Conservation (phyloP, 2,888 invertebrate species). For the Leucania comma region DNA sequence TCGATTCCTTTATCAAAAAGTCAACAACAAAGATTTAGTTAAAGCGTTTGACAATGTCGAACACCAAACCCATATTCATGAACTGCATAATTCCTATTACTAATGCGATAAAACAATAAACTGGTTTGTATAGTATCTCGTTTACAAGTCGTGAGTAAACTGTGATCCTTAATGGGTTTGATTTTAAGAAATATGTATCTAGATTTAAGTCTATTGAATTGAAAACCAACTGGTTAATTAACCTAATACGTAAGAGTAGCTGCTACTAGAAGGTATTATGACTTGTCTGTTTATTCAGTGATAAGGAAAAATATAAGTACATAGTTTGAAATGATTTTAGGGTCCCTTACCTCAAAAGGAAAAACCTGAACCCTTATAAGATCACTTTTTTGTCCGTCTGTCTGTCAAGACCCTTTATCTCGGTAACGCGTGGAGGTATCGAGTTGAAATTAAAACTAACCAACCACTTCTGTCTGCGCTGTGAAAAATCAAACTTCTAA, state of each 20-base stretch:
- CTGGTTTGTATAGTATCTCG: conserved; percentile 52
- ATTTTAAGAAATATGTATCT: conserved; percentile 48
- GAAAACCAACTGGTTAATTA: conserved; percentile 48
- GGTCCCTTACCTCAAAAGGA: no score
- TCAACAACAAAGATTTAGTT: conserved; percentile 18
- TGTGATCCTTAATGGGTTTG: conserved; percentile 34
- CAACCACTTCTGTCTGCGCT: no score
- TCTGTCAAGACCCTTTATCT: no score
- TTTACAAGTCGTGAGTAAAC: conserved; percentile 59
- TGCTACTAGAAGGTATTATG: conserved; percentile 12
- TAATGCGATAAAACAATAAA: conserved; percentile 44
- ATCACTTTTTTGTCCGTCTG: no score
- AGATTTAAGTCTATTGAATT: conserved; percentile 40
- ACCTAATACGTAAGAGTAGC: conserved; percentile 10
- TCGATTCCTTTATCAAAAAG: background rate
- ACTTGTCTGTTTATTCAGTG: background rate
- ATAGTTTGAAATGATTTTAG: background rate
- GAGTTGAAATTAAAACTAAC: no score
- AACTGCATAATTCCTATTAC: conserved; percentile 44
- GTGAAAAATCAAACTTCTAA: no score
- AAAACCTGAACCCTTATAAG: no score
- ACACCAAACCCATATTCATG: conserved; percentile 52
- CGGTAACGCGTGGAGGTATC: no score
- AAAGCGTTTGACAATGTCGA: conserved; percentile 40
- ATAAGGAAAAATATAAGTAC: background rate